Evolutionary conservation across 2,888 invertebrate genomes (phyloP).

Genomic region (Acanthacorydalis orientalis): DNA sequence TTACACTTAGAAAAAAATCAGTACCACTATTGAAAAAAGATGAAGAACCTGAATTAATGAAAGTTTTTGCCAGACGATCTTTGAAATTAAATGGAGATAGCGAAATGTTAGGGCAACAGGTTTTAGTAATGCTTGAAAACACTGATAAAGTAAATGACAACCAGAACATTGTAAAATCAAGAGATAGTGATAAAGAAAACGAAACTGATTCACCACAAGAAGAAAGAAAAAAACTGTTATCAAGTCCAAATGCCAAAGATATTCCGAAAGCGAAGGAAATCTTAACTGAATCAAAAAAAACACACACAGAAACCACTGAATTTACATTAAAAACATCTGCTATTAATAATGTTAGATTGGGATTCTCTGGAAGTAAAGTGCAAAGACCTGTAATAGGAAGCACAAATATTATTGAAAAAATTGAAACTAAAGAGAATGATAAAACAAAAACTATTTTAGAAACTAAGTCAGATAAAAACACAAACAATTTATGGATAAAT

Average conservation of each 20-base stretch:
- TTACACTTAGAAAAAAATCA: constrained; percentile 39
- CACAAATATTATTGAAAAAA: background rate
- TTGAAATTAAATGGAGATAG: constrained; percentile 56
- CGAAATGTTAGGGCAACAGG: constrained; percentile 38
- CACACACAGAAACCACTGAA: constrained; percentile 6
- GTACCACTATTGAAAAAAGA: constrained; percentile 34
- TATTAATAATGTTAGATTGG: constrained; percentile 1
- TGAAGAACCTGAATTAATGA: constrained; percentile 63
- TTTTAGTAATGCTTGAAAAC: constrained; percentile 28
- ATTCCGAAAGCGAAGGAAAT: constrained; percentile 9
- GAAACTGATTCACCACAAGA: constrained; percentile 33
- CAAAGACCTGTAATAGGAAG: background rate
- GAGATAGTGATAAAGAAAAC: constrained; percentile 62
- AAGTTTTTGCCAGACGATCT: constrained; percentile 67
- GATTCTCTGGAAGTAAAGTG: background rate
- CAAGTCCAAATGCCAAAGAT: constrained; percentile 12
- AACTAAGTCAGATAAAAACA: constrained; percentile 10
- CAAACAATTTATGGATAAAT: constrained; percentile 9
- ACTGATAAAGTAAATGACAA: constrained; percentile 22
- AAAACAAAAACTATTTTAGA: constrained; percentile 7
- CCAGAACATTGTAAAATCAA: constrained; percentile 32
- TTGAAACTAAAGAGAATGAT: background rate
- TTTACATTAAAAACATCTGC: constrained; percentile 6
- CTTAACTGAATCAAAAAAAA: constrained; percentile 7
- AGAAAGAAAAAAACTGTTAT: constrained; percentile 26